Conservation (phyloP, 2,113 vertebrate genomes). For the Mastomys natalensis region DNA sequence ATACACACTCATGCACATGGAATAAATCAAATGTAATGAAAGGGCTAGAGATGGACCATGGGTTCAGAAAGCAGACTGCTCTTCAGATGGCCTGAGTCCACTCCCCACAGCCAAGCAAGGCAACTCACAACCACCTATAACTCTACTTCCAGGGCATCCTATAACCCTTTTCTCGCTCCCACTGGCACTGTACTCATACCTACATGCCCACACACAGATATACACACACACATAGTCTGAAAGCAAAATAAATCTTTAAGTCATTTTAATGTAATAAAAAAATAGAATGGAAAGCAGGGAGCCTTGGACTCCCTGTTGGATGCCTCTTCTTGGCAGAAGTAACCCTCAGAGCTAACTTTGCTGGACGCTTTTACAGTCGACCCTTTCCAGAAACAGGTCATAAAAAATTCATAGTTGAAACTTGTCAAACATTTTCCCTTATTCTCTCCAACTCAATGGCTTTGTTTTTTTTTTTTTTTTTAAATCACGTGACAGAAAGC, state of each 20-base stretch:
- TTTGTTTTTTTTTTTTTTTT: background rate
- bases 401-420: background rate
- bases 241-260: background rate
- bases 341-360: background rate
- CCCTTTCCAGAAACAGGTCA: slow-evolving; percentile 54
- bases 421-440: background rate
- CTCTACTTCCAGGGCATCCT: background rate
- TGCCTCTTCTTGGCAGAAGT: background rate
- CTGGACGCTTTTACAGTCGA: background rate
- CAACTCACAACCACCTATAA: background rate
- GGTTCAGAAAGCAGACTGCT: background rate
- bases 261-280: background rate
- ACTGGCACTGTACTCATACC: background rate
- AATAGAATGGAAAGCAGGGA: background rate
- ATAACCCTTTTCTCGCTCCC: background rate
- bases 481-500: background rate
- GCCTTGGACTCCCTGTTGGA: background rate
- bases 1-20: too few species aligned
- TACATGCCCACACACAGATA: too few species aligned
- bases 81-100: background rate
- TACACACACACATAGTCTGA: background rate
- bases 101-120: too few species aligned
- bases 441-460: background rate
- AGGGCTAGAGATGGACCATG: background rate
- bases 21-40: background rate